Evolutionary conservation across 2,113 vertebrate genomes (phyloP).

Genomic region (Orycteropus afer): DNA sequence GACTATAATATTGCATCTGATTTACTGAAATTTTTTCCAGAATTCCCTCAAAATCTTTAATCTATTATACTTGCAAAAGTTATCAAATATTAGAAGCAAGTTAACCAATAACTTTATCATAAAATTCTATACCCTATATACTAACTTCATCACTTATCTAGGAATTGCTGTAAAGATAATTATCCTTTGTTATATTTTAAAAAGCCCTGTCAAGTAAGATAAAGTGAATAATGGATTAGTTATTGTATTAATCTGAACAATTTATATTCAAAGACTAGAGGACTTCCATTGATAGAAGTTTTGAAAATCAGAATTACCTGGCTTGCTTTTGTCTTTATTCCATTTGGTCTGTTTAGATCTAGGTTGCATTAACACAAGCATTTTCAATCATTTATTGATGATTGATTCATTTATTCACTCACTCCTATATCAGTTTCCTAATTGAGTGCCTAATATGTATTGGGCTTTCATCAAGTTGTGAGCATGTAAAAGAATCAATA

Average conservation of each 20-base stretch:
- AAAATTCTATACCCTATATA: background rate
- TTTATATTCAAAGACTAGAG: background rate
- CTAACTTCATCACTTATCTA: slow-evolving; percentile 26
- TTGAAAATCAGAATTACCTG: background rate
- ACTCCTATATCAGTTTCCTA: slow-evolving; percentile 23
- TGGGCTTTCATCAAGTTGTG: background rate
- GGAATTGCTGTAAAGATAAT: slow-evolving; percentile 3
- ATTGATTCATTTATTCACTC: background rate
- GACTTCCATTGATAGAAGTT: background rate
- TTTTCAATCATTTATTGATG: background rate
- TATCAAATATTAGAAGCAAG: background rate
- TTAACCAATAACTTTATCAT: slow-evolving; percentile 17
- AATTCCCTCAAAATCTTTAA: background rate
- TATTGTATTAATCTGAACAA: background rate
- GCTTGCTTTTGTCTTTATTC: background rate
- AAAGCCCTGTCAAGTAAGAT: background rate
- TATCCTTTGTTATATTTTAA: background rate
- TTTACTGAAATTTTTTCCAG: background rate
- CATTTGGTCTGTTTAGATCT: background rate
- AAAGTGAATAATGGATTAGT: background rate
- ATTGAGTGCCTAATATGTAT: background rate
- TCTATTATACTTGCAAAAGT: background rate
- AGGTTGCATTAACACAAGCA: background rate
- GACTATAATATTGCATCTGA: background rate
- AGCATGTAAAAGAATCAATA: background rate